Evolutionary conservation across 2,888 invertebrate species (phyloP), one percentile per base, ranked within the genome.

Genomic region (Eudemis profundana): DNA sequence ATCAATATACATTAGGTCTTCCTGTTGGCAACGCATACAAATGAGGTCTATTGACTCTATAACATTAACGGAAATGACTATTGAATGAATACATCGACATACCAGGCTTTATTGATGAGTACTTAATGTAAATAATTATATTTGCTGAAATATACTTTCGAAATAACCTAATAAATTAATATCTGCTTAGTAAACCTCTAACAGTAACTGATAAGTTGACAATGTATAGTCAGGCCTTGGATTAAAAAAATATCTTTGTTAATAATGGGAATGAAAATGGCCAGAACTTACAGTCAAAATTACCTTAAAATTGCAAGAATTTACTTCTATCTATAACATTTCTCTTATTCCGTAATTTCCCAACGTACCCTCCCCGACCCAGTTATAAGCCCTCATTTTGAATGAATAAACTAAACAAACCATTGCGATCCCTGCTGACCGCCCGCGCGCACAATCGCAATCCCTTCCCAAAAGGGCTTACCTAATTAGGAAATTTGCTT

Each of bases 1-100:
- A 57, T 63, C 54, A 62, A 56, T 56, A 62, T 19, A 62, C 62
- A 57, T 63, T 57, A 61, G 51, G 33, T 19, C 29, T 51, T 42
- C 63, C 63, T 63, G 63, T 57, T 17, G 29, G 46, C 27, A 29
- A 29, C 23, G 63, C 21, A 63, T 63, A 63, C 33, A 23, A 57
- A 57, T 63, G 29, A 29, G 8, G 54, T 29, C 19, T 49, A 21
- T 47, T 47, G 33, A n/a, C 21, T 54, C n/a, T 40, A 49, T 33
- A 49, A 50, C 42, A n/a, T 42, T 50, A 57, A 47, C 49, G 63
- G 57, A 57, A 57, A 57, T 14, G 40, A 40, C 10, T 49, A 47
- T 23, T 63, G 49, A 27, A 42, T 50, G 49, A 57, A 63, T 50
- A 33, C 21, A 40, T 27, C 14, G 10, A 12, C 38, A 47, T 63